These are phyloP conservation scores for Gari tellinella DNA, from an alignment of 2,888 invertebrate species.

Conservation along the genomic window DNA sequence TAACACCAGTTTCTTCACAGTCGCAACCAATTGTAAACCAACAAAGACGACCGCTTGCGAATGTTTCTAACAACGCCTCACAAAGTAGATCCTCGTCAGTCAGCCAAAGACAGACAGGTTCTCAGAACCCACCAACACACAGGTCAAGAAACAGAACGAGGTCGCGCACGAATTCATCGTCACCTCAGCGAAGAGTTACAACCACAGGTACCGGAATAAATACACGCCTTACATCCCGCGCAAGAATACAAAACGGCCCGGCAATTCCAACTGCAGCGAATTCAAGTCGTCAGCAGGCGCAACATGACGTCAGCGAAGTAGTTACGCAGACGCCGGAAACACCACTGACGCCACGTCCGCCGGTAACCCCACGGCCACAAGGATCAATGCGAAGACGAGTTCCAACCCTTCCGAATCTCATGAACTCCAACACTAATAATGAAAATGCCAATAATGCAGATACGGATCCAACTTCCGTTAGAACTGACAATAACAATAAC, in stretches of 20 bases:
- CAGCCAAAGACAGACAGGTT: conserved; percentile 15
- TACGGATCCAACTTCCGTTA: conserved; percentile 12
- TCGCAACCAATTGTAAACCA: background rate
- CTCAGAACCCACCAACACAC: conserved; percentile 6
- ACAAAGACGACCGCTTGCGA: conserved; percentile 6
- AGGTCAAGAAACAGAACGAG: conserved; percentile 39
- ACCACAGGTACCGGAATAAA: conserved; percentile 39
- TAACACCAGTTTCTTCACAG: background rate
- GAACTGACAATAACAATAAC: conserved; percentile 41
- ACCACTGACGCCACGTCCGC: conserved; percentile 58
- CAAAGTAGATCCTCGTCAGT: background rate
- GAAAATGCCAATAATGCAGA: conserved; percentile 7
- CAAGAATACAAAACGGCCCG: conserved; percentile 50
- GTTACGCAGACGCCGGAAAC: background rate
- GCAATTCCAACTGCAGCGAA: background rate
- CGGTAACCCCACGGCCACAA: conserved; percentile 53
- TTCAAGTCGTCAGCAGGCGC: conserved; percentile 1
- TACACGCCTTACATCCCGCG: conserved; percentile 46
- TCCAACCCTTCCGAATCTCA: conserved; percentile 65
- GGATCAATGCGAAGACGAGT: conserved; percentile 55
- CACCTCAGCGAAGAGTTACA: conserved; percentile 38
- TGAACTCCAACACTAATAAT: conserved; percentile 39
- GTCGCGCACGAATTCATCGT: conserved; percentile 26
- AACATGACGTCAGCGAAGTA: conserved; percentile 9
- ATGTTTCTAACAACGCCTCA: conserved; percentile 9